phyloP scores from a whole-genome alignment of 2,888 invertebrate species.

The Pelosia muscerda region DNA sequence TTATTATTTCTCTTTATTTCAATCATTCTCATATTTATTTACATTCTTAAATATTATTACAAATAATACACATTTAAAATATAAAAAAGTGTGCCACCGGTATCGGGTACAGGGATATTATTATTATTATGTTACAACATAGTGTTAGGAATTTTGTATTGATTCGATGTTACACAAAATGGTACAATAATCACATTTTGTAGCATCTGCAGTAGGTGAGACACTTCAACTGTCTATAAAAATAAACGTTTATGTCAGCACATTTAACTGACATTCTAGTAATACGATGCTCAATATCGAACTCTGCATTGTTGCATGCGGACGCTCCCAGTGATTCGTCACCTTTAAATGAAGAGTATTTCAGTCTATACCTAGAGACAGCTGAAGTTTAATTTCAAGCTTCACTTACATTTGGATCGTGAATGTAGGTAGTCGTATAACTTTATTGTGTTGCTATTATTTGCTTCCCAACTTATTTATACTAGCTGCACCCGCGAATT shows the following conservation, averaged over 20 bases:
- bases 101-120: too few relatives aligned
- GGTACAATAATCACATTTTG: background rate
- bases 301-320: background rate
- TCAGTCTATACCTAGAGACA: slow-evolving; percentile 16
- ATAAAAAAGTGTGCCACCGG: too few relatives aligned
- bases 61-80: too few relatives aligned
- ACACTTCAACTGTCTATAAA: background rate
- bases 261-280: background rate
- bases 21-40: too few relatives aligned
- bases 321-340: background rate
- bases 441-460: slow-evolving; percentile 36
- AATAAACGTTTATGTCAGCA: background rate
- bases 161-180: too few relatives aligned
- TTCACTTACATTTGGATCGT: slow-evolving; percentile 49
- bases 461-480: slow-evolving; percentile 22
- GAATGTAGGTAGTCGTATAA: slow-evolving; percentile 50
- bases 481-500: too few relatives aligned
- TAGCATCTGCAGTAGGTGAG: background rate
- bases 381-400: slow-evolving; percentile 53
- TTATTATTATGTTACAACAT: background rate
- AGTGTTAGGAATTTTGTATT: background rate
- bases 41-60: too few relatives aligned
- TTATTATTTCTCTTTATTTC: too few relatives aligned
- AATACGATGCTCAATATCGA: background rate
- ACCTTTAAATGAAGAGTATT: slow-evolving; percentile 33